Evolutionary conservation across 2,797 vertebrate genomes (phyloP), one percentile per base, ranked within the genome.

Genomic region (Microctenopoma stevenorrisi): DNA sequence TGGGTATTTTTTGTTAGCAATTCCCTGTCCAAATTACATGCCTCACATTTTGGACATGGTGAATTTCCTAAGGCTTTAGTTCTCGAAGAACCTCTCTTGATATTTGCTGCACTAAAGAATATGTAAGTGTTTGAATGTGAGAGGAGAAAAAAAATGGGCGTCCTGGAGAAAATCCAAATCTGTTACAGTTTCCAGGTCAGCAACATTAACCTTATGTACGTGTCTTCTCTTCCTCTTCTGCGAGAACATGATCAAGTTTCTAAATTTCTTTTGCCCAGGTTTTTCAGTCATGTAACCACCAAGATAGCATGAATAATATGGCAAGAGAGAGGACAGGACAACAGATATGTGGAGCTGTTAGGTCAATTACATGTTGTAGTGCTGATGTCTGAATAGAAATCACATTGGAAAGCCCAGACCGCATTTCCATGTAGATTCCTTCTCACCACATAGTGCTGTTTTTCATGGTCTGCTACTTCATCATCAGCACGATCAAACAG

Each of bases 141-240:
- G 50, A 50, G 9, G 8, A 5, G 25, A 5, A 38, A 50, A 25
- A 25, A 57, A 68, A 42, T 12, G 25, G 30, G 63, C 42, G 8
- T 25, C 28, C 49, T 12, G 5, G 4, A 62, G 59, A 52, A 62
- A 53, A 59, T 65, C 28, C 0, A 2, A 54, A 50, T 28, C 40
- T 61, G n/a, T 62, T 73, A 47, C 62, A 72, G 37, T 64, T 67
- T 80, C 59, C 56, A 74, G 72, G 54, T 84, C 63, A 52, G 72
- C 52, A 67, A 68, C 66, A 81, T 65, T 73, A 82, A 76, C 83
- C 74, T 63, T 18, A 51, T 54, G 38, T 37, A 64, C 64, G 70
- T 64, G 52, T 65, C 22, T 50, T 37, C 42, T 57, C 49, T 54
- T 53, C 52, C 14, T 49, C 28, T 33, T 70, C 66, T 35, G 44